These are phyloP conservation scores for Megalonaias nervosa DNA, from an alignment of 1,140 invertebrate species.

Conservation along the genomic window DNA sequence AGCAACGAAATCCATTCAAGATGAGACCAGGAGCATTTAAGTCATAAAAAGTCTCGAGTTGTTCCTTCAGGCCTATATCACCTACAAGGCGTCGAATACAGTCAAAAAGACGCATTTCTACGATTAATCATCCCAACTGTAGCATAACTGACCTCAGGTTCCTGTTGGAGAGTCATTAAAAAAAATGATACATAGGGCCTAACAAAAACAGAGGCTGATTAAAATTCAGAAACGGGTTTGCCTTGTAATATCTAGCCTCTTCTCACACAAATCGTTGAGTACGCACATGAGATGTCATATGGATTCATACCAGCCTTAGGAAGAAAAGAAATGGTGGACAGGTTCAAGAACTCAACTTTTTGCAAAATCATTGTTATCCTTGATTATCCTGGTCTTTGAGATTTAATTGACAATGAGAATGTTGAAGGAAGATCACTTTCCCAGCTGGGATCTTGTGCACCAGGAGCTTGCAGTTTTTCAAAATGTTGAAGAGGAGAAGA, in stretches of 20 bases:
- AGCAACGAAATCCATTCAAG: slow-evolving; percentile 67
- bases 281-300: slow-evolving; percentile 51
- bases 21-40: slow-evolving; percentile 64
- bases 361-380: slow-evolving; percentile 12
- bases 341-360: slow-evolving; percentile 20
- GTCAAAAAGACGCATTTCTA: slow-evolving; percentile 45
- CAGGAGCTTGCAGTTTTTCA: too few relatives aligned
- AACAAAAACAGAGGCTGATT: slow-evolving; percentile 56
- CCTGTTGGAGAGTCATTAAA: slow-evolving; percentile 17
- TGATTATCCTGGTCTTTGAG: slow-evolving; percentile 19
- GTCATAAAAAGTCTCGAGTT: slow-evolving; percentile 49
- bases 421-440: too few relatives aligned
- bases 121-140: slow-evolving; percentile 48
- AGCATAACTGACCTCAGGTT: slow-evolving; percentile 36
- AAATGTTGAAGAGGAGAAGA: too few relatives aligned
- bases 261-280: slow-evolving; percentile 50
- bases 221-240: slow-evolving; percentile 53
- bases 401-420: too few relatives aligned
- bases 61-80: slow-evolving; percentile 40
- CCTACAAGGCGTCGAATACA: slow-evolving; percentile 38
- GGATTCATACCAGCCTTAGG: slow-evolving; percentile 59
- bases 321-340: slow-evolving; percentile 39
- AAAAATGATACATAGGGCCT: slow-evolving; percentile 44
- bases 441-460: too few relatives aligned
- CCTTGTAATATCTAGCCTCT: slow-evolving; percentile 32